phyloP scores from a whole-genome alignment of 2,888 invertebrate genomes.

The Leucania comma region DNA sequence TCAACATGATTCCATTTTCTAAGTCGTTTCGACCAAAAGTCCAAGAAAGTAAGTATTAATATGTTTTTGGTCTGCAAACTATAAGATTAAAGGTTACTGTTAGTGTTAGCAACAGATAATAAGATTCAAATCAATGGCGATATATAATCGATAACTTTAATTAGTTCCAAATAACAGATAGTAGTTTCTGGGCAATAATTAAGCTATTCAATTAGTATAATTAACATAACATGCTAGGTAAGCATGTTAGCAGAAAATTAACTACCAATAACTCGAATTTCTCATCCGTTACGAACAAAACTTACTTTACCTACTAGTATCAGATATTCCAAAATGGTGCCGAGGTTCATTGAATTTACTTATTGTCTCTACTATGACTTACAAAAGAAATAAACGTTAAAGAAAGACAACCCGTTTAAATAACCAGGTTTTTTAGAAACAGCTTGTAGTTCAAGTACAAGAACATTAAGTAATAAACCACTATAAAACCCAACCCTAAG shows the following conservation, averaged over 20 bases:
- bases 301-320: no score
- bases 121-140: neutral
- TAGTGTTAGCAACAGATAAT: neutral
- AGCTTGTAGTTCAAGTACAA: slow-evolving; percentile 3
- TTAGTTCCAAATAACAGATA: neutral
- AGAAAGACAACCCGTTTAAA: neutral
- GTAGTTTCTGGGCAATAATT: neutral
- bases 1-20: slow-evolving; percentile 42
- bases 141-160: neutral
- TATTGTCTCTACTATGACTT: neutral
- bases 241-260: slow-evolving; percentile 11
- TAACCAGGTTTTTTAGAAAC: neutral
- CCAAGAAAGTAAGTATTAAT: slow-evolving; percentile 23
- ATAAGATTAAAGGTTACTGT: neutral
- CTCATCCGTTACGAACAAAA: neutral
- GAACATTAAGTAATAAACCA: slow-evolving; percentile 36
- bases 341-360: neutral
- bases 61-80: slow-evolving; percentile 1
- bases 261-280: slow-evolving; percentile 7
- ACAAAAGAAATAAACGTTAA: neutral
- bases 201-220: neutral
- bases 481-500: slow-evolving; percentile 25
- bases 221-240: neutral
- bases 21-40: slow-evolving; percentile 21
- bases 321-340: no score